Evolutionary conservation across 1,140 invertebrate species (phyloP).

Genomic region (Batillaria attramentaria): DNA sequence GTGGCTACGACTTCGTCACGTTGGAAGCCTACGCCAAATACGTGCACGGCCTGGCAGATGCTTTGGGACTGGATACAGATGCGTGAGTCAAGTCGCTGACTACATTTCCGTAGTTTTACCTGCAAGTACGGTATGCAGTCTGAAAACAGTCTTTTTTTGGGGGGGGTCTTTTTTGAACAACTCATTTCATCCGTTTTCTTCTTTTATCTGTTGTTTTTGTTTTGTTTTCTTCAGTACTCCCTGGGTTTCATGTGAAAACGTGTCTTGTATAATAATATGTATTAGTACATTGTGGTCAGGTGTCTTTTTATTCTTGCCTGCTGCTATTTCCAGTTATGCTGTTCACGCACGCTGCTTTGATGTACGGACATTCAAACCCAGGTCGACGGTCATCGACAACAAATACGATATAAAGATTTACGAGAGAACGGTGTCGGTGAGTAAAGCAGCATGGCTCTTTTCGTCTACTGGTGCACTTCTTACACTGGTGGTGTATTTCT

Average conservation of each 20-base stretch:
- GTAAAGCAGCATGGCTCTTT: no score
- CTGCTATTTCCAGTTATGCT: conserved; percentile 34
- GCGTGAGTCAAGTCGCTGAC: conserved; percentile 7
- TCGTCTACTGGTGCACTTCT: no score
- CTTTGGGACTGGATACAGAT: conserved; percentile 82
- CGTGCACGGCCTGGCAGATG: conserved; percentile 81
- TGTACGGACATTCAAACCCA: conserved; percentile 80
- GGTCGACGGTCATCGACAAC: conserved; percentile 77
- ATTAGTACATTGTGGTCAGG: no score
- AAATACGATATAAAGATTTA: conserved; percentile 84
- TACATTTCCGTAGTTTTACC: no score
- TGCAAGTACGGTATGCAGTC: no score
- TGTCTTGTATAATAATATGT: no score
- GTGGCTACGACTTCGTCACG: conserved; percentile 85
- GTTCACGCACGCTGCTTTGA: conserved; percentile 21
- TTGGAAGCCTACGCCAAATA: conserved; percentile 86
- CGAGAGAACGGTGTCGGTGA: conserved; percentile 79
- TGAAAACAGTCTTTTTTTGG: no score
- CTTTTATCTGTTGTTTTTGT: conserved; percentile 56
- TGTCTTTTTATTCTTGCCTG: no score
- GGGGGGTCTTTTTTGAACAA: neutral
- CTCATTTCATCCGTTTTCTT: neutral
- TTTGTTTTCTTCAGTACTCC: no score
- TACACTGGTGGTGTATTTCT: no score
- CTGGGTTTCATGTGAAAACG: no score